These are phyloP conservation scores for Epiblema foenella DNA, from an alignment of 2,888 invertebrate species.

Conservation along the genomic window DNA sequence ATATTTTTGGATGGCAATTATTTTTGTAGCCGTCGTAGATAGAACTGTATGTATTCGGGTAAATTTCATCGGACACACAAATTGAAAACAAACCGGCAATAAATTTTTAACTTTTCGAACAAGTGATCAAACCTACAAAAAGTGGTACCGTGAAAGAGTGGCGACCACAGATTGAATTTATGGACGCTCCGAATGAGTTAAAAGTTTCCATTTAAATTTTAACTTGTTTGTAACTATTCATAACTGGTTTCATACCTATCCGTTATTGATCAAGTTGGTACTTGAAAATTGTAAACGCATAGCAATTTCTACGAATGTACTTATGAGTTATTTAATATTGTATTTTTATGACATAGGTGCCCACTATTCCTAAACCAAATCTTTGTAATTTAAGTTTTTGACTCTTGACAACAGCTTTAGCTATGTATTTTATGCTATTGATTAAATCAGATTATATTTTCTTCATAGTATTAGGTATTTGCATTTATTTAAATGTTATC, in stretches of 20 bases:
- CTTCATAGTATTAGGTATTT: too few relatives aligned
- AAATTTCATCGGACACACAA: conserved; percentile 65
- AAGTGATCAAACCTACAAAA: conserved; percentile 81
- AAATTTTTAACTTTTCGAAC: conserved; percentile 80
- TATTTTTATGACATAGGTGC: background rate
- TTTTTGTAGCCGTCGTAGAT: conserved; percentile 54
- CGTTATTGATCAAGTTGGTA: background rate
- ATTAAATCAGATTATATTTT: too few relatives aligned
- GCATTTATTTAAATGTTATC: too few relatives aligned
- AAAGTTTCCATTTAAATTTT: conserved; percentile 42
- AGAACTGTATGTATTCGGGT: conserved; percentile 51
- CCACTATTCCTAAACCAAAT: background rate
- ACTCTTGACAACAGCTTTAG: too few relatives aligned
- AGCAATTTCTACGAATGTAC: background rate
- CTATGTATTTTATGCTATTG: too few relatives aligned
- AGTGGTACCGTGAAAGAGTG: conserved; percentile 69
- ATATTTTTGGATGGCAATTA: conserved; percentile 62
- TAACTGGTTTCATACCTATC: conserved; percentile 27
- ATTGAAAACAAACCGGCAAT: conserved; percentile 75
- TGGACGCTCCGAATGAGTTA: conserved; percentile 51
- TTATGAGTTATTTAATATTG: background rate
- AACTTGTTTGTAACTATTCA: conserved; percentile 42
- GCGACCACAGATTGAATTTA: conserved; percentile 79
- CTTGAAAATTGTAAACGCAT: background rate
- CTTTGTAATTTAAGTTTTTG: too few relatives aligned